These are phyloP conservation scores for Takifugu ocellatus DNA, from an alignment of 2,797 vertebrate species.

Conservation along the genomic window DNA sequence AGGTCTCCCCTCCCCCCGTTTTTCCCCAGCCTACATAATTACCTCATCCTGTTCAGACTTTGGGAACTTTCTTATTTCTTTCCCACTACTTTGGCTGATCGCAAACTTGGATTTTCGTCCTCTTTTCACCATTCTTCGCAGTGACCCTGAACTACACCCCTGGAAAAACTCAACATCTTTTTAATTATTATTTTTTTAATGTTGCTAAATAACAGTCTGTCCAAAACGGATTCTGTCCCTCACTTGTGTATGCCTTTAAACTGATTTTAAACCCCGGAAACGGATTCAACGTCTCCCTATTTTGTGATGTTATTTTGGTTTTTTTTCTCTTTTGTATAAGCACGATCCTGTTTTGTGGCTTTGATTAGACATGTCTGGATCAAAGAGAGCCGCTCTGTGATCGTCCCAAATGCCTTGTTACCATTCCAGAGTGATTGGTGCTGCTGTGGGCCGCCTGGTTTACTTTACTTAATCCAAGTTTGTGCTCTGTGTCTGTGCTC, in stretches of 20 bases:
- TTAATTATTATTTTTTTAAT: background rate
- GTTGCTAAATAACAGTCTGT: background rate
- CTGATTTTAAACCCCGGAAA: no score
- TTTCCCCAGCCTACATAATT: slow-evolving; percentile 67
- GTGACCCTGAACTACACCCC: background rate
- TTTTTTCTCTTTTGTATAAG: no score
- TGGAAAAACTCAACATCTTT: no score
- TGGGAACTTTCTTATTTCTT: slow-evolving; percentile 59
- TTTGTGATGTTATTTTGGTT: no score
- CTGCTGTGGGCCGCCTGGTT: slow-evolving; percentile 23
- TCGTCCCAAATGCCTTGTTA: slow-evolving; percentile 19
- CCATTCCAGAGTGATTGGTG: slow-evolving; percentile 14
- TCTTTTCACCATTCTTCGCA: background rate
- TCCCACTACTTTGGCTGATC: slow-evolving; percentile 38
- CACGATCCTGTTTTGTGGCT: slow-evolving; percentile 6
- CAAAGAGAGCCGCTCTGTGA: slow-evolving; percentile 17
- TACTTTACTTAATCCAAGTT: slow-evolving; percentile 23
- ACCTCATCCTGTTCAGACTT: slow-evolving; percentile 71
- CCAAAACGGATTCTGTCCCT: no score
- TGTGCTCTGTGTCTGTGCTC: slow-evolving; percentile 35
- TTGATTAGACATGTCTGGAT: slow-evolving; percentile 31
- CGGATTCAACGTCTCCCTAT: no score
- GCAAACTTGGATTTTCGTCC: background rate
- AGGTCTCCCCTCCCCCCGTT: slow-evolving; percentile 76
- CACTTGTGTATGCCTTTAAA: no score